Base-by-base conservation (phyloP, 2,888 invertebrate genomes). In the Pheosia tremula region DNA sequence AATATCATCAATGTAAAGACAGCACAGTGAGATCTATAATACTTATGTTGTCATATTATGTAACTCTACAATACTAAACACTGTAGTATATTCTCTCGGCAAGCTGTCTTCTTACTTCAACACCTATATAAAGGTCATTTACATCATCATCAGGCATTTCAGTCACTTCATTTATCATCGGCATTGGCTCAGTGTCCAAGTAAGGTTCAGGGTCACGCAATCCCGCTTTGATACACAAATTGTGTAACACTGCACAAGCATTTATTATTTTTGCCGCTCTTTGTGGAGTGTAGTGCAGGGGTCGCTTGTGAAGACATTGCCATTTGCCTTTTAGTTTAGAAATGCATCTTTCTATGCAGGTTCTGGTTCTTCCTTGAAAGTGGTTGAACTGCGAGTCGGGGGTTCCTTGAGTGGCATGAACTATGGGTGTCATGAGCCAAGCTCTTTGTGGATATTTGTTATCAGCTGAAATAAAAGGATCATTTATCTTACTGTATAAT, bases 371-470 rank as follows among this genome's bases (percentile, higher is more conserved):
- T 7, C 81, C 74, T 57, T 85, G 85, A 61, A 86, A 85, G 69
- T 87, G 83, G 61, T 87, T 88, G 70, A 86, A 87, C 45, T 87
- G 86, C 69, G 75, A 86, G 62, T 87, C 87, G n/a, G 84, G 82
- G 2, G 86, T 82, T 9, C 87, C 87, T 69, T 85, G 87, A 3
- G 76, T 66, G 2, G 85, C 82, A 63, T 86, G 83, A 13, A 71
- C 62, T 62, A 87, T 83, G 11, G 87, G 87, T 0, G 87, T 88
- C 87, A 88, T 87, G 11, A 87, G 64, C 86, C 87, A 87, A 6
- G 86, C 75, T 63, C 86, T 73, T 74, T 87, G 87, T 36, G 85
- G 86, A 57, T 85, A 88, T 68, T 86, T 86, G 56, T 63, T 75
- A 61, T 86, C 85, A 64, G 78, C 86, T 86, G 72, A 38, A 77